Evolutionary conservation across 1,140 invertebrate genomes (phyloP).

Genomic region (Holotrichia oblita): DNA sequence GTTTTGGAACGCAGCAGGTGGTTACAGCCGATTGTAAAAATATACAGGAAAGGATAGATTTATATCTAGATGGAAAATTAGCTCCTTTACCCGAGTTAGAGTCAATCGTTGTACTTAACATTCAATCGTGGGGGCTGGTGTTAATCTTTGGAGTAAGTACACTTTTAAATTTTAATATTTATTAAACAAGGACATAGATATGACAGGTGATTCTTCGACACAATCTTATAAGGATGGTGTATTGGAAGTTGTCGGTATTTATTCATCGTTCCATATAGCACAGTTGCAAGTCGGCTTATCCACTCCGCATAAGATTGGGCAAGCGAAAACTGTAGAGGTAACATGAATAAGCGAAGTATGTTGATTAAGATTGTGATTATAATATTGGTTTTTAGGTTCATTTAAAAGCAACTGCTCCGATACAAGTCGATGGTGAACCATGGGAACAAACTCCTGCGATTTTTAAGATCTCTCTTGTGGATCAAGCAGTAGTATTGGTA

Average conservation of each 20-base stretch:
- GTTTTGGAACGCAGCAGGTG: constrained; percentile 92
- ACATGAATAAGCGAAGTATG: background rate
- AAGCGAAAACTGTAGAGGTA: constrained; percentile 83
- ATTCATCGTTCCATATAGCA: constrained; percentile 95
- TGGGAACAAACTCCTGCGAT: constrained; percentile 87
- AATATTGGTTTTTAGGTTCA: constrained; percentile 68
- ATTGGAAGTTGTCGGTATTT: constrained; percentile 89
- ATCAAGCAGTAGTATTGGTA: constrained; percentile 69
- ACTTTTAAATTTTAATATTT: background rate
- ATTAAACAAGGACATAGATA: background rate
- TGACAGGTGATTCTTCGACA: constrained; percentile 44
- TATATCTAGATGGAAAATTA: constrained; percentile 76
- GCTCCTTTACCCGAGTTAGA: constrained; percentile 86
- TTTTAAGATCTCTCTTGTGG: constrained; percentile 75
- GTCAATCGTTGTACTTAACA: constrained; percentile 90
- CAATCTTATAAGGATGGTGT: constrained; percentile 74
- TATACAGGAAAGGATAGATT: constrained; percentile 78
- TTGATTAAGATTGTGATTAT: background rate
- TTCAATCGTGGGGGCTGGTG: constrained; percentile 95
- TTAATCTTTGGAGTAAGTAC: constrained; percentile 80
- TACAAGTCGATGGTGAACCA: constrained; percentile 95
- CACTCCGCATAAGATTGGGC: constrained; percentile 84
- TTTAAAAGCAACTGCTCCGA: constrained; percentile 74
- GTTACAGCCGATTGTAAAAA: constrained; percentile 84
- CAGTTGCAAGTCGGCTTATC: constrained; percentile 91